Evolutionary conservation across 2,888 invertebrate genomes (phyloP).

Genomic region (Lagria hirta): DNA sequence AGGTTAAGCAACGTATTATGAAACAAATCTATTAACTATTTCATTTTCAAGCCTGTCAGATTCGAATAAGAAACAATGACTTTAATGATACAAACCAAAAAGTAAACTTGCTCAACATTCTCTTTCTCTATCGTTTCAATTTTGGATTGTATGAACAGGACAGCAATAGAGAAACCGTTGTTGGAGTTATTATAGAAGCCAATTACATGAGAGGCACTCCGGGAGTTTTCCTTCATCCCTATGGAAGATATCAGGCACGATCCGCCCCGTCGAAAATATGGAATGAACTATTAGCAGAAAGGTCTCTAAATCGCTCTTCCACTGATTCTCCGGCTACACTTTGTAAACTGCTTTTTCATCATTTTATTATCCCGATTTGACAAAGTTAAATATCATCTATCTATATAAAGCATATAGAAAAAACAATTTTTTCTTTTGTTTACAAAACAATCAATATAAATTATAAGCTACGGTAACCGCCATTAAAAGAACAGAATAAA

Average conservation of each 20-base stretch:
- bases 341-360: slow-evolving; percentile 16
- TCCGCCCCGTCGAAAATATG: slow-evolving; percentile 15
- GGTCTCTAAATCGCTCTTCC: slow-evolving; percentile 17
- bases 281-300: slow-evolving; percentile 18
- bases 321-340: slow-evolving; percentile 11
- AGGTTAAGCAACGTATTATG: too few species aligned
- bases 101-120: slow-evolving; percentile 4
- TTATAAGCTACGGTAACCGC: too few species aligned
- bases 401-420: too few species aligned
- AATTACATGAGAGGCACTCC: slow-evolving; percentile 21
- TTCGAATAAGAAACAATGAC: slow-evolving; percentile 11
- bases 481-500: too few species aligned
- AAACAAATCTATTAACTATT: slow-evolving; percentile 19
- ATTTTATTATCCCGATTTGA: too few species aligned
- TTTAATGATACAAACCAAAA: slow-evolving; percentile 17
- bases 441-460: too few species aligned
- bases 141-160: slow-evolving; percentile 2
- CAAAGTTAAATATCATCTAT: too few species aligned
- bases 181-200: slow-evolving; percentile 20
- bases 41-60: slow-evolving; percentile 16
- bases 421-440: too few species aligned
- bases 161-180: slow-evolving; percentile 14
- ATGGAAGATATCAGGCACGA: slow-evolving; percentile 14
- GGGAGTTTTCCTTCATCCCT: slow-evolving; percentile 16
- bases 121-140: background rate